Conservation (phyloP, 2,113 vertebrate genomes). For the Noctilio leporinus region DNA sequence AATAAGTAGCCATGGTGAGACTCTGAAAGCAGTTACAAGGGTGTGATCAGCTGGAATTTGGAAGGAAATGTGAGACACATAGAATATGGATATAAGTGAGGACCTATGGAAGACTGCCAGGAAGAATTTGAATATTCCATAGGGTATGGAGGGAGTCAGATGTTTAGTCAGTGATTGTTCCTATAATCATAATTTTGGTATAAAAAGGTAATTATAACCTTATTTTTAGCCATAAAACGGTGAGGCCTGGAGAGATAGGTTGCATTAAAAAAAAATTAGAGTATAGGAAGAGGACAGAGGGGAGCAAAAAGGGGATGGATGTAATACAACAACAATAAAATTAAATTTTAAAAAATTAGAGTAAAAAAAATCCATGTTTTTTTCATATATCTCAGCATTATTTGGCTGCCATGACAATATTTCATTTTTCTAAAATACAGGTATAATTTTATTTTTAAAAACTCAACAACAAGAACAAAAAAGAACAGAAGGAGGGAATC, state of each 20-base stretch:
- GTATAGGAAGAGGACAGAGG: too few species aligned
- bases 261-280: too few species aligned
- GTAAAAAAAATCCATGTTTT: not conserved
- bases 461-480: not conserved
- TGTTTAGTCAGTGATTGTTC: not conserved
- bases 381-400: not conserved
- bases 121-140: not conserved
- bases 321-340: too few species aligned
- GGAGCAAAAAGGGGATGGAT: too few species aligned
- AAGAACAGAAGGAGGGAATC: not conserved
- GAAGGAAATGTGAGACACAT: not conserved
- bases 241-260: not conserved
- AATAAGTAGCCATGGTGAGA: fast-evolving
- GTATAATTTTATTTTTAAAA: not conserved
- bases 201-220: not conserved
- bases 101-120: not conserved
- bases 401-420: not conserved
- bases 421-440: not conserved
- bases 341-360: not conserved
- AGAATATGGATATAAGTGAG: fast-evolving
- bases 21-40: too few species aligned
- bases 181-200: not conserved
- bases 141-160: fast-evolving
- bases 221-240: not conserved
- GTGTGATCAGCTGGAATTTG: not conserved